phyloP scores from a whole-genome alignment of 1,140 invertebrate species.

The Paraescarpia echinospica region DNA sequence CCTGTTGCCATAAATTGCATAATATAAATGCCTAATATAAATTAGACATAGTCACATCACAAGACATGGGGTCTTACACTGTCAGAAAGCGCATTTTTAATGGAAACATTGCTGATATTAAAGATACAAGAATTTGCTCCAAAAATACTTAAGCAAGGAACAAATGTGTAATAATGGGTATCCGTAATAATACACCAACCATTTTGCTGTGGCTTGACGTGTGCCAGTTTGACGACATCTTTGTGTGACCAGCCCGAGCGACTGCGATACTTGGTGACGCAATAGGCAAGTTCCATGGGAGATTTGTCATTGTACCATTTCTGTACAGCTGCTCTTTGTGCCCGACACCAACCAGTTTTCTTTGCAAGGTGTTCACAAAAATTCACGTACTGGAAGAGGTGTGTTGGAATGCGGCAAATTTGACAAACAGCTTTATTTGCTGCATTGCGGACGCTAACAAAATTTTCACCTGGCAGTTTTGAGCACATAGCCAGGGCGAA shows the following conservation, averaged over 20 bases:
- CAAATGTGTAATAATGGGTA: background rate
- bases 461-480: slow-evolving; percentile 24
- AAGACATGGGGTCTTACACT: background rate
- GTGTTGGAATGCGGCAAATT: slow-evolving; percentile 45
- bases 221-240: slow-evolving; percentile 68
- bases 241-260: slow-evolving; percentile 69
- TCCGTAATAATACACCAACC: slow-evolving; percentile 5
- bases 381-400: slow-evolving; percentile 66
- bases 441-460: background rate
- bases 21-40: background rate
- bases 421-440: background rate
- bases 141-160: background rate
- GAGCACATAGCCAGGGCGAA: slow-evolving; percentile 66
- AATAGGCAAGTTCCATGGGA: slow-evolving; percentile 64
- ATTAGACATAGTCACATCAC: background rate
- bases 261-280: slow-evolving; percentile 64
- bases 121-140: background rate
- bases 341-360: slow-evolving; percentile 63
- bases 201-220: slow-evolving; percentile 55
- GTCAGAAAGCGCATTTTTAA: background rate
- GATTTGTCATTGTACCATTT: slow-evolving; percentile 66
- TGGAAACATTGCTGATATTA: background rate
- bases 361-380: slow-evolving; percentile 61
- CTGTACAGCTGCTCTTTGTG: slow-evolving; percentile 63
- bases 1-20: too few species aligned